phyloP scores from a whole-genome alignment of 2,797 vertebrate species.

The Botia kubotai region DNA sequence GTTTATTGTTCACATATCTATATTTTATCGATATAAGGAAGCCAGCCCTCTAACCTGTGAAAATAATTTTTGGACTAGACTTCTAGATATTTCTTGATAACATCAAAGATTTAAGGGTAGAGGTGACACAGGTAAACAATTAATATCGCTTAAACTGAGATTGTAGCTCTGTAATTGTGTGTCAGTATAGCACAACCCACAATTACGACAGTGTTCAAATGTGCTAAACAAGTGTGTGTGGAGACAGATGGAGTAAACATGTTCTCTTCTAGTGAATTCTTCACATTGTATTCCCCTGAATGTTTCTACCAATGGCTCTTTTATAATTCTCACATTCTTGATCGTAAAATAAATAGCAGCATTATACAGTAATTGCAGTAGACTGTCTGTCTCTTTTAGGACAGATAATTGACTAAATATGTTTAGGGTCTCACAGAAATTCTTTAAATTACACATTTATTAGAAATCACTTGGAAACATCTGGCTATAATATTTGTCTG shows the following conservation, averaged over 20 bases:
- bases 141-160: neutral
- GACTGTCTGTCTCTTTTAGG: neutral
- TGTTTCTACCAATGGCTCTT: slow-evolving; percentile 30
- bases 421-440: slow-evolving; percentile 46
- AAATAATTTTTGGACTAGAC: too few species aligned
- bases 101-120: too few species aligned
- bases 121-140: neutral
- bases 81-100: too few species aligned
- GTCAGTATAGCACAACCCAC: slow-evolving; percentile 15
- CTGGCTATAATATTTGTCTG: slow-evolving; percentile 10
- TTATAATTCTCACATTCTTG: slow-evolving; percentile 50
- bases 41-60: too few species aligned
- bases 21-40: too few species aligned
- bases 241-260: slow-evolving; percentile 44
- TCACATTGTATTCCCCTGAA: slow-evolving; percentile 24
- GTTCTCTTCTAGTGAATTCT: slow-evolving; percentile 37
- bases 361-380: neutral
- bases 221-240: slow-evolving; percentile 18
- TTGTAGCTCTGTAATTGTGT: slow-evolving; percentile 9
- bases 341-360: slow-evolving; percentile 42
- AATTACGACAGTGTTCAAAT: slow-evolving; percentile 32
- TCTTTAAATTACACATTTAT: slow-evolving; percentile 20
- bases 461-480: slow-evolving; percentile 37
- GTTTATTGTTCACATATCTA: too few species aligned
- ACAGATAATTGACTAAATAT: slow-evolving; percentile 53